These are phyloP conservation scores for Furcula furcula DNA, from an alignment of 2,888 invertebrate genomes.

Conservation along the genomic window DNA sequence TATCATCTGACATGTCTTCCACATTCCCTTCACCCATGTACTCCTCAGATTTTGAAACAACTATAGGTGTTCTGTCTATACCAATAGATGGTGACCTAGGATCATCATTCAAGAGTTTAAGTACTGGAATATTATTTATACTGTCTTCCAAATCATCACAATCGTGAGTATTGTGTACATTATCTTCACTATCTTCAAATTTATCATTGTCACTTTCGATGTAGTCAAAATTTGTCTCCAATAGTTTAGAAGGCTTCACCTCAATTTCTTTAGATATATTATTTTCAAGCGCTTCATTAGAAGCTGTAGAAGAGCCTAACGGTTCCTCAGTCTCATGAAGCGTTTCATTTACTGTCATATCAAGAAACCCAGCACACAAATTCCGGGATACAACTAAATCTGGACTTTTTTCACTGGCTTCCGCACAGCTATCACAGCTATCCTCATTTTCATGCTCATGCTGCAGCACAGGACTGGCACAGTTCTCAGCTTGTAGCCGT, in stretches of 20 bases:
- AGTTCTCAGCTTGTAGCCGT: constrained; percentile 34
- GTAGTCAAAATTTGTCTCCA: constrained; percentile 84
- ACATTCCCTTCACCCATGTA: constrained; percentile 52
- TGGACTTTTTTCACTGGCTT: constrained; percentile 44
- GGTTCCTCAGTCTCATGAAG: constrained; percentile 58
- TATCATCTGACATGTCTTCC: constrained; percentile 75
- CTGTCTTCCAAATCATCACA: constrained; percentile 17
- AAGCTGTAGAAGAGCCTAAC: constrained; percentile 66
- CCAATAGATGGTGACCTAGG: constrained; percentile 73
- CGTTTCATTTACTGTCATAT: constrained; percentile 60
- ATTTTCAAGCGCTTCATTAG: constrained; percentile 62
- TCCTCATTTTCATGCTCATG: constrained; percentile 41
- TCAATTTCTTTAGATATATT: constrained; percentile 48
- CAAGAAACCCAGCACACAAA: constrained; percentile 60
- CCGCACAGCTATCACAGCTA: constrained; percentile 44
- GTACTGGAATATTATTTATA: constrained; percentile 37
- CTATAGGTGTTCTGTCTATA: constrained; percentile 75
- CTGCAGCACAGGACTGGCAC: constrained; percentile 49
- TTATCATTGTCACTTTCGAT: constrained; percentile 57
- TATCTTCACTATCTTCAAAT: constrained; percentile 44
- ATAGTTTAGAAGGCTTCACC: constrained; percentile 61
- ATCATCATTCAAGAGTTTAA: constrained; percentile 60
- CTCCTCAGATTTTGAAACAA: constrained; percentile 51
- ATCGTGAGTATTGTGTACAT: constrained; percentile 14
- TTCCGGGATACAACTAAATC: constrained; percentile 64